These are phyloP conservation scores for Xyliphius kryptos DNA, from an alignment of 2,113 vertebrate genomes.

Conservation along the genomic window DNA sequence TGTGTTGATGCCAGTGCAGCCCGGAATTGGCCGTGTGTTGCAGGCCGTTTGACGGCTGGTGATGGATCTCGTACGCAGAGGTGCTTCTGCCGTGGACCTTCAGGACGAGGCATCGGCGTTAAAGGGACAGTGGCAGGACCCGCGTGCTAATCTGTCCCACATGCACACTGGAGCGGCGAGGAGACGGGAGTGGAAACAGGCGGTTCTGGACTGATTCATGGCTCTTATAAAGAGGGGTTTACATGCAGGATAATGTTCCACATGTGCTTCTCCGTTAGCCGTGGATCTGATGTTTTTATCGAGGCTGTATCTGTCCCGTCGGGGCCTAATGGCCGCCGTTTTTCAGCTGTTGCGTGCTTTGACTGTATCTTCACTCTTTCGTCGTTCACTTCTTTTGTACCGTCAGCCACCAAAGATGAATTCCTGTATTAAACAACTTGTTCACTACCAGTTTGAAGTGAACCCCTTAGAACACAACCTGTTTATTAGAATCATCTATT, in stretches of 20 bases:
- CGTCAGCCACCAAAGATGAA: too few species aligned
- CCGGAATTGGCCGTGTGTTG: too few species aligned
- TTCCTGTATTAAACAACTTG: too few species aligned
- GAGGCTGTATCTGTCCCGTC: conserved; percentile 1
- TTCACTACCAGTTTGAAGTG: too few species aligned
- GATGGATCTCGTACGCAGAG: conserved; percentile 15
- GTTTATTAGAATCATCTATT: background rate
- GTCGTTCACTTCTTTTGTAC: conserved; percentile 6
- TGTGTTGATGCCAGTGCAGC: conserved; percentile 33
- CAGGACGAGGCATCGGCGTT: conserved; percentile 12
- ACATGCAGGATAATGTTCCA: conserved; percentile 21
- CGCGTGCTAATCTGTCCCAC: conserved; percentile 42
- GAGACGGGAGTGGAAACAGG: conserved; percentile 13
- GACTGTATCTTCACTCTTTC: too few species aligned
- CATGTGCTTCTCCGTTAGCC: conserved; percentile 11
- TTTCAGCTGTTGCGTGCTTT: too few species aligned
- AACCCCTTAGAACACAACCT: background rate
- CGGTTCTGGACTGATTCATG: conserved; percentile 19
- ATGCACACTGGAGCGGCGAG: conserved; percentile 38
- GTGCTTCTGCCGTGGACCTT: too few species aligned
- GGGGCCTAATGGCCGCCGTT: too few species aligned
- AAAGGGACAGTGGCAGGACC: conserved; percentile 43
- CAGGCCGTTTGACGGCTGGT: conserved; percentile 34
- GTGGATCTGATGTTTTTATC: conserved; percentile 18
- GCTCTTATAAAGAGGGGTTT: conserved; percentile 10